These are phyloP conservation scores for Epizoanthus scotinus DNA, from an alignment of 92 coral and sea anemone genomes.

Conservation along the genomic window DNA sequence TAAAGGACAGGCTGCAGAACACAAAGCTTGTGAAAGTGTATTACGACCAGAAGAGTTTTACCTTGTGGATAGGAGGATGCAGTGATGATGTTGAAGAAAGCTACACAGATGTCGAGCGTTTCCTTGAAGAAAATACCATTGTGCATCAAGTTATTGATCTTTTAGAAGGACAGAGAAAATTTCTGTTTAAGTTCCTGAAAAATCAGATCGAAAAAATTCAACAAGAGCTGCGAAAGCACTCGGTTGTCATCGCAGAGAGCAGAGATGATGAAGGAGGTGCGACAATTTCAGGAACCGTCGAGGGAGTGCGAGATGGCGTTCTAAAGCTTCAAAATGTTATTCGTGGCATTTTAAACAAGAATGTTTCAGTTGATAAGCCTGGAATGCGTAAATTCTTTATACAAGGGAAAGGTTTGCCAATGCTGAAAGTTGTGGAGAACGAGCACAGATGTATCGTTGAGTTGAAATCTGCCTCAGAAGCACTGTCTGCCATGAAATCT, in stretches of 20 bases:
- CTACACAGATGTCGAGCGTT: slow-evolving; percentile 30
- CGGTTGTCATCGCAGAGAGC: slow-evolving; percentile 32
- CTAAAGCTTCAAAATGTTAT: slow-evolving; percentile 29
- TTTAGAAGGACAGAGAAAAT: slow-evolving; percentile 39
- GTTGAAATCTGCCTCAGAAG: slow-evolving; percentile 4
- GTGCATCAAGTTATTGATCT: slow-evolving; percentile 37
- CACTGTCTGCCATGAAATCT: not conserved
- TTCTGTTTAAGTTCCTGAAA: slow-evolving; percentile 35
- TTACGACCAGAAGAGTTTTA: not conserved
- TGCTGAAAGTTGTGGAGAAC: slow-evolving; percentile 36
- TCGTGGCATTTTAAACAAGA: slow-evolving; percentile 8
- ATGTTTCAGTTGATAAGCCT: slow-evolving; percentile 56
- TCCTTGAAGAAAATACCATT: slow-evolving; percentile 69
- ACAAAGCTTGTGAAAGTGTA: too few relatives aligned
- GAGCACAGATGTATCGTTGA: slow-evolving; percentile 51
- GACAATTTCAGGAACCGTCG: slow-evolving; percentile 62
- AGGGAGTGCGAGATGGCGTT: slow-evolving; percentile 51
- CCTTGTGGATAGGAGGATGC: slow-evolving; percentile 55
- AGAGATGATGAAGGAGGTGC: slow-evolving; percentile 41
- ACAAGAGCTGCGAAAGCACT: slow-evolving; percentile 32
- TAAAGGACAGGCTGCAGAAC: too few relatives aligned
- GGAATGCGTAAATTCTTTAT: slow-evolving; percentile 67
- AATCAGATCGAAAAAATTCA: slow-evolving; percentile 44
- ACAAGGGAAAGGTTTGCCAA: slow-evolving; percentile 29
- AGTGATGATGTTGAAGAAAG: slow-evolving; percentile 47